Conservation (phyloP, 2,797 vertebrate species). For the Todus mexicanus region DNA sequence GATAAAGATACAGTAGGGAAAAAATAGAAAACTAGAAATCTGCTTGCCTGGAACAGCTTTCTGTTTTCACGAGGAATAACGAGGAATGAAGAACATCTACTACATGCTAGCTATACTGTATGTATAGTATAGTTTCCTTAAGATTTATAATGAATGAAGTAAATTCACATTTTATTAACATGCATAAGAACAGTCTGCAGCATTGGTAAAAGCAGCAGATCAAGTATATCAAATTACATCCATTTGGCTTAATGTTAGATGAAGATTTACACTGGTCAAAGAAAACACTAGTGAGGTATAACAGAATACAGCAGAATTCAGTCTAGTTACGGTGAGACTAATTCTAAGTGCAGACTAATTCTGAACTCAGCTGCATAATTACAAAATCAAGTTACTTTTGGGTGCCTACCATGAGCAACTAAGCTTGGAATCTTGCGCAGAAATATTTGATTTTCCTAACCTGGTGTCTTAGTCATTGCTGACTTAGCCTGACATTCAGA, state of each 20-base stretch:
- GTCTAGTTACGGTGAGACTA: neutral
- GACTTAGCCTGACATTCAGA: neutral
- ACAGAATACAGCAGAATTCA: neutral
- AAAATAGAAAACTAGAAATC: neutral
- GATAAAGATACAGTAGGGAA: neutral
- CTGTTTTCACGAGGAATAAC: neutral
- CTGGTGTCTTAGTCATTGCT: neutral
- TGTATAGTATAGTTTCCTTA: neutral
- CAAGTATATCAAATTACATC: neutral
- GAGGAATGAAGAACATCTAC: neutral
- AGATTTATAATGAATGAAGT: neutral
- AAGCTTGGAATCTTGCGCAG: neutral
- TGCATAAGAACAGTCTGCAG: neutral
- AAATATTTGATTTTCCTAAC: neutral
- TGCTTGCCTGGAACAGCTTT: neutral
- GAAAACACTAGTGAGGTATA: neutral
- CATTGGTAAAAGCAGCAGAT: neutral
- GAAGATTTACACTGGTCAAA: neutral
- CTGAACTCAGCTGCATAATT: neutral
- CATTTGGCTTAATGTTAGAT: neutral
- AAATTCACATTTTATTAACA: neutral
- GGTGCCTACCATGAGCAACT: neutral
- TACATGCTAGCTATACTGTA: neutral
- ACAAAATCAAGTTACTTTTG: neutral
- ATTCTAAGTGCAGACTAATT: neutral